Base-by-base conservation (phyloP, 1,140 invertebrate species). In the Ladona fulva region DNA sequence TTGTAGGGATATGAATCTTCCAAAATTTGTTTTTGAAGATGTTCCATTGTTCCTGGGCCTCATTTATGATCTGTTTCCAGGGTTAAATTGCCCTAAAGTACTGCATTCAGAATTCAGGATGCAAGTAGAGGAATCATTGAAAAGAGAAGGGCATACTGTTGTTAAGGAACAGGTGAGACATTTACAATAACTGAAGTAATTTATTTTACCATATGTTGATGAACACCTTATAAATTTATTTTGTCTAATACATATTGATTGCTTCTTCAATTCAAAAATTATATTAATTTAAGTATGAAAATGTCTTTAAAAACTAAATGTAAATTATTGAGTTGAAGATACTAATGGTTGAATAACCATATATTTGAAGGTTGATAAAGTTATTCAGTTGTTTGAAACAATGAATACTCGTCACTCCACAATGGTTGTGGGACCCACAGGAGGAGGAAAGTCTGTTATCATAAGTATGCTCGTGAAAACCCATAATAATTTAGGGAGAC, bases 331-430 rank as follows among this genome's bases (percentile, higher is more conserved):
- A 74, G 24, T 77, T 22, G 25, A 52, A 74, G 24, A 22, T 37
- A 8, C 1, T 37, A 37, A 37, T 37, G 8, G 8, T 37, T 37
- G 8, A 37, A 37, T 37, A 5, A 8, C 29, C 29, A 5, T 75
- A 80, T 78, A 75, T 79, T 80, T 80, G 14, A 80, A 95, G 93
- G 89, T 94, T 74, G 93, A 95, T 82, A 95, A 95, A 90, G 90
- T 97, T 22, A 89, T 96, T 42, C 95, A 97, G 85, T 82, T 97
- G 82, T 96, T 96, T 82, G 94, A 97, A 85, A 95, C 94, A 1
- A 96, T 97, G 94, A 94, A 94, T 92, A 96, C 93, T 0, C 89
- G 94, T 73, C 95, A 97, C 84, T 95, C 93, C 25, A 92, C 92
- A 12, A 97, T 97, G 94, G 82, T 97, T 44, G 93, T 97, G 11